phyloP scores from a whole-genome alignment of 2,113 vertebrate genomes.

The Callorhinus ursinus region DNA sequence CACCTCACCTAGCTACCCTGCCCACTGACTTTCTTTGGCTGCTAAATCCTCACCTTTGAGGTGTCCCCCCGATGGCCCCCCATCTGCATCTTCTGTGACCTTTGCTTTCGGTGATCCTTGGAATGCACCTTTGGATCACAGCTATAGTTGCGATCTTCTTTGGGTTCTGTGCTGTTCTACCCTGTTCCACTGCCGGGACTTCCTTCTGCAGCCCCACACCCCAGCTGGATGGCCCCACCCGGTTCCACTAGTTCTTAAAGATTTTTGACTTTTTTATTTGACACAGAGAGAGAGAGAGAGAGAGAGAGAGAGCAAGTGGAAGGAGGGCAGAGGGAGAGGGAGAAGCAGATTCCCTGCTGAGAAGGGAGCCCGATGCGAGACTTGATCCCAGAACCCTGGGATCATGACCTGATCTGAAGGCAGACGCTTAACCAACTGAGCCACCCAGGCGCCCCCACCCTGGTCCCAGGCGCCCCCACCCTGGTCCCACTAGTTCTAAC shows the following conservation, averaged over 20 bases:
- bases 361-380: not conserved
- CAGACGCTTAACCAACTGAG: not conserved
- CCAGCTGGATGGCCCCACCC: not conserved
- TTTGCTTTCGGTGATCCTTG: not conserved
- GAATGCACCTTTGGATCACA: not conserved
- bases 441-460: not conserved
- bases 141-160: not conserved
- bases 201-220: not conserved
- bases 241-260: not conserved
- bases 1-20: not conserved
- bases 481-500: not conserved
- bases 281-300: not conserved
- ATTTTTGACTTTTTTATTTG: not conserved
- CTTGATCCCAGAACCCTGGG: not conserved
- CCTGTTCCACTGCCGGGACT: too few species aligned
- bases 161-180: not conserved
- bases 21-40: not conserved
- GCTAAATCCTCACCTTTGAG: not conserved
- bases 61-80: not conserved
- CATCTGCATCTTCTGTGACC: not conserved
- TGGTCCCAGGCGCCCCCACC: not conserved
- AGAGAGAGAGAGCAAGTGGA: too few species aligned
- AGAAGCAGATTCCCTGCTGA: not conserved
- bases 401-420: not conserved
- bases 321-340: not conserved